Evolutionary conservation across 2,888 invertebrate species (phyloP).

Genomic region (Biston betularia): DNA sequence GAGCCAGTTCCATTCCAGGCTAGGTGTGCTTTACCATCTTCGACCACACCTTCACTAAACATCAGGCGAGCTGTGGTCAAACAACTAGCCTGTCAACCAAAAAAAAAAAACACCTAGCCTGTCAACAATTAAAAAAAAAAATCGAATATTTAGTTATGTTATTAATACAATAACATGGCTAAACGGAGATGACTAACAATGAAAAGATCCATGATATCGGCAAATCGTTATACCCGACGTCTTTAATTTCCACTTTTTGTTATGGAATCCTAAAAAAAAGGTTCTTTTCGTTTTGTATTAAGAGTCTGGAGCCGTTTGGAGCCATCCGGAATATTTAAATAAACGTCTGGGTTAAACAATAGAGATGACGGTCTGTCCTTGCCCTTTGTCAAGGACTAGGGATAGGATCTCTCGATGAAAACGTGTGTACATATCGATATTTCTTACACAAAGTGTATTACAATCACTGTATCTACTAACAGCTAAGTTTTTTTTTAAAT

Average conservation of each 20-base stretch:
- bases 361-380: conserved; percentile 68
- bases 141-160: too few relatives aligned
- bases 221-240: background rate
- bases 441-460: background rate
- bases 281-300: conserved; percentile 41
- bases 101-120: too few relatives aligned
- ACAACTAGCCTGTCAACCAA: too few relatives aligned
- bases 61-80: too few relatives aligned
- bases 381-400: conserved; percentile 77
- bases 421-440: conserved; percentile 15
- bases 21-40: too few relatives aligned
- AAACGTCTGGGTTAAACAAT: conserved; percentile 80
- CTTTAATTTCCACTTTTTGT: conserved; percentile 3
- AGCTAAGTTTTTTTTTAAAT: too few relatives aligned
- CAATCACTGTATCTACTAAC: too few relatives aligned
- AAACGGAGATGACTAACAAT: background rate
- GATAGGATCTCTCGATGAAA: conserved; percentile 49
- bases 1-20: too few relatives aligned
- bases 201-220: background rate
- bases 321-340: conserved; percentile 77
- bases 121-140: too few relatives aligned
- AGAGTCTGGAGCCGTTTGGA: conserved; percentile 60
- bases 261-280: conserved; percentile 14
- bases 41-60: too few relatives aligned
- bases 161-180: too few relatives aligned